Evolutionary conservation across 2,113 vertebrate genomes (phyloP).

Genomic region (Heterochromis multidens): DNA sequence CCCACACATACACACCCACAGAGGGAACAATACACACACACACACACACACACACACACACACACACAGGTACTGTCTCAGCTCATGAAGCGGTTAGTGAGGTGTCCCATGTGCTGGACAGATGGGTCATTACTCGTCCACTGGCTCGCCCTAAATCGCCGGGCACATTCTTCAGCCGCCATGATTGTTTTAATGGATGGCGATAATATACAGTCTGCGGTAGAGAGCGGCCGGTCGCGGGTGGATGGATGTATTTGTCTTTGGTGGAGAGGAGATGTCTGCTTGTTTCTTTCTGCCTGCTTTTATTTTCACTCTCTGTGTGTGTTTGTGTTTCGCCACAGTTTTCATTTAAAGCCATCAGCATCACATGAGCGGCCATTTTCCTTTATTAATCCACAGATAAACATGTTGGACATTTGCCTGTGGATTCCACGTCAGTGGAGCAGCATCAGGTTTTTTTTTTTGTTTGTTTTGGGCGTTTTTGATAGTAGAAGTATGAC

Average conservation of each 20-base stretch:
- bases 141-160: conserved; percentile 30
- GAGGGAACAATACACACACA: neutral
- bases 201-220: conserved; percentile 47
- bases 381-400: conserved; percentile 17
- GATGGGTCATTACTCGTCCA: conserved; percentile 54
- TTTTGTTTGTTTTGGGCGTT: too few relatives aligned
- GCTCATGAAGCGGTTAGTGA: conserved; percentile 59
- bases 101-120: conserved; percentile 51
- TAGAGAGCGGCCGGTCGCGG: neutral
- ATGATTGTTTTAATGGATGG: conserved; percentile 62
- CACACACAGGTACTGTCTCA: conserved; percentile 28
- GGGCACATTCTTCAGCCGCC: conserved; percentile 34
- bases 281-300: conserved; percentile 19
- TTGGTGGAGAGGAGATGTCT: neutral
- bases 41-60: neutral
- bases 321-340: neutral
- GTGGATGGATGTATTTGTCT: conserved; percentile 21
- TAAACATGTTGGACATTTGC: neutral
- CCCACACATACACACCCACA: neutral
- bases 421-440: too few relatives aligned
- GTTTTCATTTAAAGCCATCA: neutral
- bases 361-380: neutral
- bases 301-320: conserved; percentile 16
- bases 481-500: neutral
- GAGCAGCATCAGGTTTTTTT: too few relatives aligned